Base-by-base conservation (phyloP, 2,888 invertebrate genomes). In the Pyralis farinalis region DNA sequence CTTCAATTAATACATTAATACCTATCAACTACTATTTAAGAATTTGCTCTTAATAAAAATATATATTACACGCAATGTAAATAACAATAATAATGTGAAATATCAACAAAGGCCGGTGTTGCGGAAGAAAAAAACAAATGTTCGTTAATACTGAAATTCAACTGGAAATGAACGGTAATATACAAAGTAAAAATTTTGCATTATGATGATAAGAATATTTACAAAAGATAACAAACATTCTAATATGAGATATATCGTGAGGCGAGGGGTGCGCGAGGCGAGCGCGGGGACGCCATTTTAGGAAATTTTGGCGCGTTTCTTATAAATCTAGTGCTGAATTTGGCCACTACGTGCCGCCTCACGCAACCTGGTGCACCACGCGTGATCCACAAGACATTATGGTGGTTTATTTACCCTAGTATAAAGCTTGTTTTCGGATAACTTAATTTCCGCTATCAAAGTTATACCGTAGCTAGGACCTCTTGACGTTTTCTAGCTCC, bases 1-100 rank as follows among this genome's bases (percentile, higher is more conserved):
- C 77, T 81, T 85, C 84, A 85, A 85, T 84, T 80, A 86, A 86
- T 87, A 83, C 84, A 86, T 85, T 85, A 85, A 84, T 87, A 71
- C 71, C 88, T 87, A 87, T 79, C 63, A 80, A 79, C 84, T 85
- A 86, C 75, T 77, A 82, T 83, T 85, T 85, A 86, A 86, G 86
- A 85, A 75, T 87, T 87, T 82, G 65, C 78, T 84, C 84, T 85
- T 79, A 87, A 81, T 86, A 85, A 86, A 75, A 84, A 84, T 86
- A 87, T 86, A 84, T 86, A 84, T 83, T 88, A 88, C 87, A 88
- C 80, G 77, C 81, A 72, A 66, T 77, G 76, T 63, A 74, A 68
- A 80, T 81, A 87, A 87, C 86, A 85, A 86, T 81, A 71, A 76
- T 72, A 67, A 62, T 61, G 61, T 65, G 63, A 58, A 64, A 63